Conservation (phyloP, 2,888 invertebrate species). For the Listrodromus nycthemerus region DNA sequence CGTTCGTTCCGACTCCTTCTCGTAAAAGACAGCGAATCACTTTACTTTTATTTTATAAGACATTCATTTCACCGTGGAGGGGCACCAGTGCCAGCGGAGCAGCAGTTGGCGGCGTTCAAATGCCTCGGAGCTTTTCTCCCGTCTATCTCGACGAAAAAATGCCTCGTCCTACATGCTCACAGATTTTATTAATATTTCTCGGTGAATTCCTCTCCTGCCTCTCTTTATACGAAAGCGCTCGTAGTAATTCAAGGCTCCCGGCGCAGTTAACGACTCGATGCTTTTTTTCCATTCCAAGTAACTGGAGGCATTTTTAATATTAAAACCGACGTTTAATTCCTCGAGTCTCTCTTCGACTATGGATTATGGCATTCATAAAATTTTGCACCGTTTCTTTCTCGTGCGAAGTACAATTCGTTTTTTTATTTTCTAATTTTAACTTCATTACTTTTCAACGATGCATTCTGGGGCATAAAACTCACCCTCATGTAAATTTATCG, state of each 20-base stretch:
- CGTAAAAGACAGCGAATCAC: conserved; percentile 53
- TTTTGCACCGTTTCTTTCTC: neutral
- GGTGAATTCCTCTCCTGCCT: conserved; percentile 38
- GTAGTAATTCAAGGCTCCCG: conserved; percentile 37
- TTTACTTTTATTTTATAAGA: conserved; percentile 45
- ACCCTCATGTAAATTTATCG: conserved; percentile 26
- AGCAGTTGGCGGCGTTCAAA: conserved; percentile 41
- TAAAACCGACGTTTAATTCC: neutral
- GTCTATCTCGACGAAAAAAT: conserved; percentile 39
- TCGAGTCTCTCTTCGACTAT: neutral
- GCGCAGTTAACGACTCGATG: conserved; percentile 37
- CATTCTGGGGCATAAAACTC: neutral
- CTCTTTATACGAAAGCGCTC: neutral
- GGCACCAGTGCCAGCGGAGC: conserved; percentile 4
- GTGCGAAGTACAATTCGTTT: neutral
- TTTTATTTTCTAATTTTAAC: neutral
- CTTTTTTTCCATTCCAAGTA: conserved; percentile 26
- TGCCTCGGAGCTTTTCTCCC: conserved; percentile 54
- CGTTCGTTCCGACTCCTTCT: conserved; percentile 35
- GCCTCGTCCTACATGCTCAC: conserved; percentile 62
- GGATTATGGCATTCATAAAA: neutral
- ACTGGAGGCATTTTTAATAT: conserved; percentile 13
- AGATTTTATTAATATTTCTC: conserved; percentile 54
- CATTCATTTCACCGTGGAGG: conserved; percentile 39
- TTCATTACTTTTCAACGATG: conserved; percentile 27